phyloP scores from a whole-genome alignment of 2,888 invertebrate genomes.

The Scaptomyza reducta region DNA sequence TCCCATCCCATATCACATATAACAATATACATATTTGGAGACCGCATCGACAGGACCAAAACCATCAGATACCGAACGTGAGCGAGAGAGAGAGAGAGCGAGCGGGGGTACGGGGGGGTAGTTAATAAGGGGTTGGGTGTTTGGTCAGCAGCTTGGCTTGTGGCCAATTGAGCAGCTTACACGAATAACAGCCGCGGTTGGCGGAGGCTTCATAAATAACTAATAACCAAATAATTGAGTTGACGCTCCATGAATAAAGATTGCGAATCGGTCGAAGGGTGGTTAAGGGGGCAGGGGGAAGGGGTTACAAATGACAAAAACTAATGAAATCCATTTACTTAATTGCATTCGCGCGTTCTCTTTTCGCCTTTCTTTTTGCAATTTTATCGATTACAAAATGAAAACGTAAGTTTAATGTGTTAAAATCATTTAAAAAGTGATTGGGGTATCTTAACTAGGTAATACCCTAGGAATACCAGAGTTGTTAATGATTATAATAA shows the following conservation, averaged over 20 bases:
- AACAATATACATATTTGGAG: too few relatives aligned
- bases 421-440: too few relatives aligned
- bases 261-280: conserved; percentile 29
- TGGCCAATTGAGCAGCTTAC: conserved; percentile 58
- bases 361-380: background rate
- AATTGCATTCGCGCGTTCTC: conserved; percentile 5
- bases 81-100: too few relatives aligned
- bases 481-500: too few relatives aligned
- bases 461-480: too few relatives aligned
- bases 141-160: conserved; percentile 2
- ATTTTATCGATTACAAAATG: conserved; percentile 12
- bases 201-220: conserved; percentile 58
- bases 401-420: too few relatives aligned
- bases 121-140: background rate
- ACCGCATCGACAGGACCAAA: background rate
- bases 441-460: too few relatives aligned
- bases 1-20: too few relatives aligned
- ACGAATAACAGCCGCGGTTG: conserved; percentile 34
- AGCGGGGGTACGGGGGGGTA: background rate
- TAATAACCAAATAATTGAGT: conserved; percentile 67
- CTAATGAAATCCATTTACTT: conserved; percentile 37
- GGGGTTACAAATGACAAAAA: conserved; percentile 19
- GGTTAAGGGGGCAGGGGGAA: background rate
- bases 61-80: conserved; percentile 30
- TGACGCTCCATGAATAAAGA: conserved; percentile 53